Evolutionary conservation across 2,888 invertebrate species (phyloP).

Genomic region (Drosophila longiperda): DNA sequence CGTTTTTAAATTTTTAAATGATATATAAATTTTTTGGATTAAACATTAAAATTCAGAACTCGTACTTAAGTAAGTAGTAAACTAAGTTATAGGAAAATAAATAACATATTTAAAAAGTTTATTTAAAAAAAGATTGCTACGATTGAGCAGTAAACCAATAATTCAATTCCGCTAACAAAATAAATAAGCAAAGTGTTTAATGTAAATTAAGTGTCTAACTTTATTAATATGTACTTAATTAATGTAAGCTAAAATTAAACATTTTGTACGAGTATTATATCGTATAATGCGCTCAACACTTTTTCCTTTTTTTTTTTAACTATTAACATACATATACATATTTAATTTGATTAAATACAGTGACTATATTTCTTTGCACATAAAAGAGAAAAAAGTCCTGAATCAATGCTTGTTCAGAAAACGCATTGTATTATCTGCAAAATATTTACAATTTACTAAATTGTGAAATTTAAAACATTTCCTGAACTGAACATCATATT

Average conservation of each 20-base stretch:
- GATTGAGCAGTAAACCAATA: neutral
- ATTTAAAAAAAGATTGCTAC: neutral
- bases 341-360: conserved; percentile 80
- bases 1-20: neutral
- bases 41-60: neutral
- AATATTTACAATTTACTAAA: conserved; percentile 75
- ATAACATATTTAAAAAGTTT: neutral
- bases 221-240: conserved; percentile 56
- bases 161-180: neutral
- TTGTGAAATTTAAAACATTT: conserved; percentile 55
- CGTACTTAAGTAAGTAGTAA: neutral
- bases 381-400: conserved; percentile 66
- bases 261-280: conserved; percentile 62
- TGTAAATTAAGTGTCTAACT: conserved; percentile 44
- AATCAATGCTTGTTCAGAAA: conserved; percentile 58
- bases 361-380: conserved; percentile 79
- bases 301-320: conserved; percentile 17
- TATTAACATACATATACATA: conserved; percentile 63
- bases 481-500: conserved; percentile 45
- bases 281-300: conserved; percentile 57
- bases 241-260: conserved; percentile 52
- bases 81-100: neutral
- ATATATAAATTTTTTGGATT: neutral
- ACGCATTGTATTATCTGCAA: conserved; percentile 54
- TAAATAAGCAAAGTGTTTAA: neutral